A percentile compares a stretch with the other conserved stretches of the same genome.
Evolutionary conservation across 53 echinoderm and acorn worm genomes (phyloP).

Genomic region (Echinarachnius parma): DNA sequence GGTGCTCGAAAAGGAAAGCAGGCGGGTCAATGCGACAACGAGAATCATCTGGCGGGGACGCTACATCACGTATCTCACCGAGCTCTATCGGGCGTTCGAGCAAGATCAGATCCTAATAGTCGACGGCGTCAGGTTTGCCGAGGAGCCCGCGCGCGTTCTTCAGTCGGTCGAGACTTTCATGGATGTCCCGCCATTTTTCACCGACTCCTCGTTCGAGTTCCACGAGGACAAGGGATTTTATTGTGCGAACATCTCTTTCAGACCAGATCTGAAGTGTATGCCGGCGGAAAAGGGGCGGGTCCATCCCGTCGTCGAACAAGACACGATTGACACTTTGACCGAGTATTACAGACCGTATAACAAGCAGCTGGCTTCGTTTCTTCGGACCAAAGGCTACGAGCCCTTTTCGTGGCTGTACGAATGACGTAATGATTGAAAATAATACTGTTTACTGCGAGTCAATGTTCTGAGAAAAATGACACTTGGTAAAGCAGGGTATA

Average conservation of each 20-base stretch:
- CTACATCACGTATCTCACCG: too few species aligned
- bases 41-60: too few species aligned
- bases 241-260: background rate
- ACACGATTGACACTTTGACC: background rate
- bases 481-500: too few species aligned
- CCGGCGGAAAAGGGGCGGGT: background rate
- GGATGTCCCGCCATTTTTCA: background rate
- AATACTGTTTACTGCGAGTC: too few species aligned
- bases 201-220: background rate
- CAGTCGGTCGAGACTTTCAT: background rate
- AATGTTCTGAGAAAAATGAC: too few species aligned
- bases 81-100: background rate
- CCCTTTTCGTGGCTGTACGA: background rate
- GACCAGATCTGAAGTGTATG: background rate
- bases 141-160: background rate
- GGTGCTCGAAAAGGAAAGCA: too few species aligned
- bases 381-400: background rate
- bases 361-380: background rate
- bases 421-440: too few species aligned
- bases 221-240: background rate
- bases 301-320: background rate
- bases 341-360: background rate
- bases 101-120: background rate
- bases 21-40: too few species aligned
- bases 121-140: background rate